Conservation (phyloP, 2,113 vertebrate genomes). For the Atlantisia rogersi region DNA sequence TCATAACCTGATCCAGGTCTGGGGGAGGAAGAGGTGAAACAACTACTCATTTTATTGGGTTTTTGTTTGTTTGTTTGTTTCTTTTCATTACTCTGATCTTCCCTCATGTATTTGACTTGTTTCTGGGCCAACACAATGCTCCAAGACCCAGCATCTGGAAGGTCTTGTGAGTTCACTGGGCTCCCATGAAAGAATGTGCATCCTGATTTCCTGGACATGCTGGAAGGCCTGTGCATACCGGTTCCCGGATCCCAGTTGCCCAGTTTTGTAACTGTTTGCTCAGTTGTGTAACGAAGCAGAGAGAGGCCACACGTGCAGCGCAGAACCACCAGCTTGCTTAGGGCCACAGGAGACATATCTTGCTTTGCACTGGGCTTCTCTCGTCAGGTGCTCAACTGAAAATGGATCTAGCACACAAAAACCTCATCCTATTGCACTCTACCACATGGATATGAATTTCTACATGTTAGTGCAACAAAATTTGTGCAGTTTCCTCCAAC, state of each 20-base stretch:
- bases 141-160: conserved; percentile 28
- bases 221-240: not conserved
- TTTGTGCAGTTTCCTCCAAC: not conserved
- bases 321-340: not conserved
- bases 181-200: conserved; percentile 44
- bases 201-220: not conserved
- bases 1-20: not conserved
- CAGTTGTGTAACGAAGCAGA: not conserved
- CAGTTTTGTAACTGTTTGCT: conserved; percentile 1
- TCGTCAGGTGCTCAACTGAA: not conserved
- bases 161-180: conserved; percentile 28
- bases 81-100: not conserved
- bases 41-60: not conserved
- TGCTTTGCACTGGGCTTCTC: not conserved
- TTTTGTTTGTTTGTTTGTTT: conserved; percentile 2
- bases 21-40: not conserved
- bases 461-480: not conserved
- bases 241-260: fast-evolving
- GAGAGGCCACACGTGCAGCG: not conserved
- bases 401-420: not conserved
- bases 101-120: not conserved
- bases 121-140: not conserved
- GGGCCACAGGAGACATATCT: not conserved
- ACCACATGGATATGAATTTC: fast-evolving
- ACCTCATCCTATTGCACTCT: not conserved